A percentile compares a stretch with the other conserved stretches of the same genome.
Evolutionary conservation across 2,888 invertebrate genomes (phyloP).

Genomic region (Drosophila pseudotakahashii): DNA sequence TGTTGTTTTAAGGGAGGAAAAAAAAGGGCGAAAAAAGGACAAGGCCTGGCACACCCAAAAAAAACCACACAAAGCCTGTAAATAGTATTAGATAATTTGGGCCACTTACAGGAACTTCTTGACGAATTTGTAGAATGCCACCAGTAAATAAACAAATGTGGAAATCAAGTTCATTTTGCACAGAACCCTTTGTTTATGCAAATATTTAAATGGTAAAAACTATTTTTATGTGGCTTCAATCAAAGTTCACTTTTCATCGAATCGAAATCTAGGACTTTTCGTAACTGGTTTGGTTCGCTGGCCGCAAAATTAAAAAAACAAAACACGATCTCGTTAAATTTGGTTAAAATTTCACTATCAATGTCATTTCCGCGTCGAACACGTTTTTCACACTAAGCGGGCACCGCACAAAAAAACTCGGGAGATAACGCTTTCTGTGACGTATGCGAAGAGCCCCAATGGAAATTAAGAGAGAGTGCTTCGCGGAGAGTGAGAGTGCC

Average conservation of each 20-base stretch:
- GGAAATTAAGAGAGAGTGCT: slow-evolving; percentile 27
- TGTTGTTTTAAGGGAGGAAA: neutral
- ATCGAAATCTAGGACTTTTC: slow-evolving; percentile 1
- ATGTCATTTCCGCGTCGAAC: slow-evolving; percentile 77
- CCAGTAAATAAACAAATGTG: slow-evolving; percentile 63
- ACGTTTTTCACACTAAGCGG: slow-evolving; percentile 73
- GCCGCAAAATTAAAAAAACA: slow-evolving; percentile 17
- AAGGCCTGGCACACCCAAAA: slow-evolving; percentile 25
- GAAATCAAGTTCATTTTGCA: slow-evolving; percentile 71
- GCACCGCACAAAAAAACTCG: slow-evolving; percentile 36
- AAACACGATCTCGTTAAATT: slow-evolving; percentile 15
- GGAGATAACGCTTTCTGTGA: slow-evolving; percentile 48
- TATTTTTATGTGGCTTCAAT: slow-evolving; percentile 1
- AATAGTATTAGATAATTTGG: slow-evolving; percentile 31
- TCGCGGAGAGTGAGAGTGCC: slow-evolving; percentile 21
- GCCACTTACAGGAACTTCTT: slow-evolving; percentile 71
- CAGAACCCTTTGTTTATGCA: slow-evolving; percentile 9
- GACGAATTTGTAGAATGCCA: slow-evolving; percentile 71
- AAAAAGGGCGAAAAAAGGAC: slow-evolving; percentile 15
- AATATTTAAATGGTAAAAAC: slow-evolving; percentile 1
- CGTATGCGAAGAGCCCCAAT: slow-evolving; percentile 17
- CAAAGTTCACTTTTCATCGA: slow-evolving; percentile 15
- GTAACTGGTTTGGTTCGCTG: slow-evolving; percentile 6
- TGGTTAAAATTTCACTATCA: slow-evolving; percentile 72
- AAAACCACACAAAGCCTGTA: neutral